Percentiles rank a stretch among this genome's conserved stretches.
Conservation (phyloP, 2,888 invertebrate species). For the Andrena flavipes region DNA sequence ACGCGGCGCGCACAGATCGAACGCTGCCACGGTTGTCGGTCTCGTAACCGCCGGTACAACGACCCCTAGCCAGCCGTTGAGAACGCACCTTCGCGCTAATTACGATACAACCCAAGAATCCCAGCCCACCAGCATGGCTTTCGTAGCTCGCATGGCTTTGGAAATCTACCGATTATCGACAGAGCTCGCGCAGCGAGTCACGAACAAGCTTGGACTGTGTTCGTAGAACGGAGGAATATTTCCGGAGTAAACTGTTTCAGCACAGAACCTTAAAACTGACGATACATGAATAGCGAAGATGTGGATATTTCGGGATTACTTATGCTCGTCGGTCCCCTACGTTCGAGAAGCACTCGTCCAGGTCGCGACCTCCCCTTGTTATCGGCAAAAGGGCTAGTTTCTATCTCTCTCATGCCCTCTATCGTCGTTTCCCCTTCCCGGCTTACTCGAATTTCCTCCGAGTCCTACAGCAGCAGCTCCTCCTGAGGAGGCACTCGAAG, state of each 20-base stretch:
- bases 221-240: too few species aligned
- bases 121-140: background rate
- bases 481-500: constrained; percentile 34
- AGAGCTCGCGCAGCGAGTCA: too few species aligned
- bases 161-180: background rate
- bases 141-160: background rate
- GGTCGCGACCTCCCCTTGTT: too few species aligned
- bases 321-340: too few species aligned
- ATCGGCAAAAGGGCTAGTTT: too few species aligned
- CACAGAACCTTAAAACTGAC: too few species aligned
- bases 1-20: constrained; percentile 66
- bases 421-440: background rate
- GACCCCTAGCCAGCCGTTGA: constrained; percentile 74
- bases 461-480: constrained; percentile 14
- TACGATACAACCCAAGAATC: constrained; percentile 48
- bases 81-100: constrained; percentile 64
- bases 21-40: constrained; percentile 71
- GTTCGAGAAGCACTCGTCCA: too few species aligned
- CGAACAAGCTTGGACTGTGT: too few species aligned
- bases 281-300: too few species aligned
- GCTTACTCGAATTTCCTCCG: constrained; percentile 2
- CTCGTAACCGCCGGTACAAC: constrained; percentile 80
- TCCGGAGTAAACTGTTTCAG: too few species aligned
- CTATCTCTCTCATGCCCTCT: too few species aligned
- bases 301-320: background rate